phyloP scores from a whole-genome alignment of 2,797 vertebrate genomes.

The Varecia variegata region DNA sequence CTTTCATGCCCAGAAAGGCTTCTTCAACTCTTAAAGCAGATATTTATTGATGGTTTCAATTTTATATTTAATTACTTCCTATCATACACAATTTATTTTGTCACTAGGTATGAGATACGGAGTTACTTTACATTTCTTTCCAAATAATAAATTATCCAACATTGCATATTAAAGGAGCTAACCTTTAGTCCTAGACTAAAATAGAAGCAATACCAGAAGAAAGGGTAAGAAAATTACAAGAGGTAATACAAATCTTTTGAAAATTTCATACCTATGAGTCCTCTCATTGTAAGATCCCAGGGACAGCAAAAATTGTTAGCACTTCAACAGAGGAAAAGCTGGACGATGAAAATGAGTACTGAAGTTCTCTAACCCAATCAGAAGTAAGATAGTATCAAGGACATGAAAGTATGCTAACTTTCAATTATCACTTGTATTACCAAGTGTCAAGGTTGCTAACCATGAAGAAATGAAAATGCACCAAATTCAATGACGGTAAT shows the following conservation, averaged over 20 bases:
- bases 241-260: background rate
- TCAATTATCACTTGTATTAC: background rate
- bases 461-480: background rate
- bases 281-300: background rate
- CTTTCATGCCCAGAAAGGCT: background rate
- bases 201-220: background rate
- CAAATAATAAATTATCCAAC: constrained; percentile 17
- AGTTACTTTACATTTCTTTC: constrained; percentile 40
- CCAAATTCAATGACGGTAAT: background rate
- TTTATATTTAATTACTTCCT: constrained; percentile 33
- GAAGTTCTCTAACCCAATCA: background rate
- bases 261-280: background rate
- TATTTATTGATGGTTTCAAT: background rate
- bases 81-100: constrained; percentile 15
- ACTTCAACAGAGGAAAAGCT: background rate
- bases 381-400: background rate
- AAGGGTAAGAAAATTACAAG: constrained; percentile 1
- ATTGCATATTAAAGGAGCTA: background rate
- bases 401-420: background rate
- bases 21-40: background rate
- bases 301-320: background rate
- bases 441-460: background rate
- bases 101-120: background rate
- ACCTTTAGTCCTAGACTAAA: constrained; percentile 18
- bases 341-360: background rate